A percentile compares a stretch with the other conserved stretches of the same genome.
phyloP scores from a whole-genome alignment of 2,888 invertebrate species.

The Sesia bembeciformis region DNA sequence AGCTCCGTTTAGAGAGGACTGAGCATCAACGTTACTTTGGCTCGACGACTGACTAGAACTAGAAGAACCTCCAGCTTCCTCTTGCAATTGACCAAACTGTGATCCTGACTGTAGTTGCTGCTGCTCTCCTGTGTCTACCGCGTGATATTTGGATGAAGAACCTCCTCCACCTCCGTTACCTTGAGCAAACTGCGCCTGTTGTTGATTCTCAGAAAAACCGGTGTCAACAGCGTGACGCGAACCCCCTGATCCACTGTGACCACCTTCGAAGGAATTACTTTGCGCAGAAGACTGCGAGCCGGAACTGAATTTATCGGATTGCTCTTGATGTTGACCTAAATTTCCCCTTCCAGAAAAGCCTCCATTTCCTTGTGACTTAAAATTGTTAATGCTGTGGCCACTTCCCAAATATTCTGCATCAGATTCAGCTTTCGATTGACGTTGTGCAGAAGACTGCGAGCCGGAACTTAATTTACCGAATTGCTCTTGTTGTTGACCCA shows the following conservation, averaged over 20 bases:
- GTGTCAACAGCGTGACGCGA: too few relatives aligned
- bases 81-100: slow-evolving; percentile 9
- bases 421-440: not conserved
- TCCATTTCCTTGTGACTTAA: not conserved
- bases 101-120: not conserved
- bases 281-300: not conserved
- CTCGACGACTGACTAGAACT: slow-evolving; percentile 6
- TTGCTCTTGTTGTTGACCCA: slow-evolving; percentile 2
- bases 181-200: slow-evolving; percentile 5
- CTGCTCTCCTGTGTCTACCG: not conserved
- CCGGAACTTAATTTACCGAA: not conserved
- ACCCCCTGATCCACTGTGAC: not conserved
- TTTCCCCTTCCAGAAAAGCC: slow-evolving; percentile 4
- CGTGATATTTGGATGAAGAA: not conserved
- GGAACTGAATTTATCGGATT: not conserved
- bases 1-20: slow-evolving; percentile 38
- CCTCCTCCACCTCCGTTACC: not conserved
- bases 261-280: not conserved
- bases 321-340: slow-evolving; percentile 3
- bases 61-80: slow-evolving; percentile 10
- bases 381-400: not conserved
- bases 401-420: not conserved
- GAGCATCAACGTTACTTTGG: slow-evolving; percentile 12
- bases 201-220: slow-evolving; percentile 8
- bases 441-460: not conserved